These are phyloP conservation scores for Clanis bilineata DNA, from an alignment of 2,888 invertebrate genomes.

Conservation along the genomic window DNA sequence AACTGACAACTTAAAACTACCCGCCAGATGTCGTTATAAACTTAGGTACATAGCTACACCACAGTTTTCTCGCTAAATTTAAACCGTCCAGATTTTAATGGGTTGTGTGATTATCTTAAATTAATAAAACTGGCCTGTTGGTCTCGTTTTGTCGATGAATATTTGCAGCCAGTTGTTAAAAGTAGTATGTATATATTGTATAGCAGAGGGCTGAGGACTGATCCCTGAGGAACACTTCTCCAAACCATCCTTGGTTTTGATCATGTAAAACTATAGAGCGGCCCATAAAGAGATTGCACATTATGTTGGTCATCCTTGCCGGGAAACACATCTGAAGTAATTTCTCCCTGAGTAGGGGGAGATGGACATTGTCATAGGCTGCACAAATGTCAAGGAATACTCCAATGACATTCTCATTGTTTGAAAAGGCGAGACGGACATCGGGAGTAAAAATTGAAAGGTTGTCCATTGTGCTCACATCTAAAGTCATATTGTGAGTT, in stretches of 20 bases:
- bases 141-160: no score
- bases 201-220: background rate
- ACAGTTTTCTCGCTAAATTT: no score
- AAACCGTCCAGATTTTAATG: no score
- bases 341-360: conserved; percentile 18
- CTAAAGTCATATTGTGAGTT: no score
- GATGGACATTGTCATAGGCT: conserved; percentile 20
- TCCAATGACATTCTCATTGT: background rate
- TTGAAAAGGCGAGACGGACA: conserved; percentile 14
- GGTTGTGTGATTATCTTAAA: no score
- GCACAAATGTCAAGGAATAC: conserved; percentile 19
- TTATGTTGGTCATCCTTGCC: background rate
- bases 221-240: background rate
- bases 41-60: no score
- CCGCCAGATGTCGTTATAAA: no score
- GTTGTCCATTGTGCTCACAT: conserved; percentile 24
- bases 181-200: background rate
- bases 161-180: no score
- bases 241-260: no score
- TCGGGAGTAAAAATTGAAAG: conserved; percentile 18
- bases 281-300: background rate
- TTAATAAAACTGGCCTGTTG: no score
- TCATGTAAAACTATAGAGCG: no score
- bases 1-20: no score
- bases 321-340: conserved; percentile 18